A percentile compares a stretch with the other conserved stretches of the same genome.
phyloP scores from a whole-genome alignment of 2,888 invertebrate genomes.

The Aricia artaxerxes region DNA sequence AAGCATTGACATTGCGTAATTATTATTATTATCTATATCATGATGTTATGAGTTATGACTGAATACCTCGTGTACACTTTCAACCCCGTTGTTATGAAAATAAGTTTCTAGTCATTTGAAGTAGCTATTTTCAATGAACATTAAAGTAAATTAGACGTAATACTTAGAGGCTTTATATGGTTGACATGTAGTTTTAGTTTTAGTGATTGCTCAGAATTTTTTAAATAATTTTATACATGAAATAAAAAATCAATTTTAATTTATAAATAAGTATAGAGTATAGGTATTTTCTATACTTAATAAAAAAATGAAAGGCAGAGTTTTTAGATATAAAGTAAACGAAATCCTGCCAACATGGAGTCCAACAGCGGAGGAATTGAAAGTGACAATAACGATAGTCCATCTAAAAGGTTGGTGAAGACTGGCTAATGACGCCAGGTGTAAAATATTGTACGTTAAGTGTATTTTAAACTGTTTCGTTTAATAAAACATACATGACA shows the following conservation, averaged over 20 bases:
- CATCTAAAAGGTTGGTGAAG: slow-evolving; percentile 14
- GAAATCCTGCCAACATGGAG: slow-evolving; percentile 38
- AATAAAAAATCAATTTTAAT: neutral
- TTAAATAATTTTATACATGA: neutral
- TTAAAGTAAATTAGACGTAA: slow-evolving; percentile 4
- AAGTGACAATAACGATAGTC: slow-evolving; percentile 39
- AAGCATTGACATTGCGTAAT: too few species aligned
- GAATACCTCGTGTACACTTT: slow-evolving; percentile 17
- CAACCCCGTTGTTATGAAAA: neutral
- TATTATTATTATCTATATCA: neutral
- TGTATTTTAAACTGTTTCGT: neutral
- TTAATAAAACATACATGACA: neutral
- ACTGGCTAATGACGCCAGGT: neutral
- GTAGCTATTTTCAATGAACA: slow-evolving; percentile 20
- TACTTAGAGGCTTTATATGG: slow-evolving; percentile 22
- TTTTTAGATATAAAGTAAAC: slow-evolving; percentile 15
- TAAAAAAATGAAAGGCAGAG: neutral
- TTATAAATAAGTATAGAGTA: neutral
- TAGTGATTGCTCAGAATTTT: neutral
- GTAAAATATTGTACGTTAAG: neutral
- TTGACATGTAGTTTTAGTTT: slow-evolving; percentile 4
- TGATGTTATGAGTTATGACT: neutral
- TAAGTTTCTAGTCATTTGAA: slow-evolving; percentile 27
- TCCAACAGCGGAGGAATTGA: slow-evolving; percentile 41
- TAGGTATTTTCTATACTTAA: neutral